These are phyloP conservation scores for Formica exsecta DNA, from an alignment of 1,140 invertebrate species.

Conservation along the genomic window DNA sequence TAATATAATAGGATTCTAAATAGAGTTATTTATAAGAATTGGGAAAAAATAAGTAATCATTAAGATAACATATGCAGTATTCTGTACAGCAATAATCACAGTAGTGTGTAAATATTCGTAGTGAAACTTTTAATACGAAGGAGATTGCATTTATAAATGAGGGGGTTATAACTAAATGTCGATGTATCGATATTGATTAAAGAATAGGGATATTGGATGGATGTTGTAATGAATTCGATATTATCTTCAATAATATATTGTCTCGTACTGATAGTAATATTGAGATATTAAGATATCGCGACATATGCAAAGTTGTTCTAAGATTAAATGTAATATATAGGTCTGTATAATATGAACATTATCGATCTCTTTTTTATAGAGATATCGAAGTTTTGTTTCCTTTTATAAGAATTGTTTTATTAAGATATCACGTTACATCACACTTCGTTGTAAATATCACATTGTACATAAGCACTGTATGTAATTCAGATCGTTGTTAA, in stretches of 20 bases:
- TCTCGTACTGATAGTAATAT: constrained; percentile 33
- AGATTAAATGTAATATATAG: constrained; percentile 64
- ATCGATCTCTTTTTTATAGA: constrained; percentile 51
- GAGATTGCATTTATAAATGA: constrained; percentile 39
- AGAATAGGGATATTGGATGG: neutral
- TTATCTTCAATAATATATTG: constrained; percentile 27
- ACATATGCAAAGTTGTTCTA: constrained; percentile 47
- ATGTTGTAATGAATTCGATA: constrained; percentile 39
- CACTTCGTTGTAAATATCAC: constrained; percentile 81
- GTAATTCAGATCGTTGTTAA: constrained; percentile 84
- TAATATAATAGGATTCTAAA: neutral
- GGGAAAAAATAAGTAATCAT: constrained; percentile 36
- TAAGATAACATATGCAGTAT: constrained; percentile 71
- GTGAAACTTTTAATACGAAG: constrained; percentile 47
- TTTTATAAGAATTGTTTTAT: constrained; percentile 80
- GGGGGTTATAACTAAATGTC: constrained; percentile 4
- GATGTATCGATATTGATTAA: constrained; percentile 27
- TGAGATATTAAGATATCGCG: constrained; percentile 23
- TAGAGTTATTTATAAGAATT: constrained; percentile 9
- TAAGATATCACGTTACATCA: constrained; percentile 78
- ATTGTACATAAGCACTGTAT: constrained; percentile 84
- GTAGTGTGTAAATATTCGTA: constrained; percentile 72
- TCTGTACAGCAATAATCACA: constrained; percentile 79
- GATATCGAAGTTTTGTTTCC: constrained; percentile 75
- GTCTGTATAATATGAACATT: constrained; percentile 62